Evolutionary conservation across 2,888 invertebrate species (phyloP).

Genomic region (Coleophora deauratella): DNA sequence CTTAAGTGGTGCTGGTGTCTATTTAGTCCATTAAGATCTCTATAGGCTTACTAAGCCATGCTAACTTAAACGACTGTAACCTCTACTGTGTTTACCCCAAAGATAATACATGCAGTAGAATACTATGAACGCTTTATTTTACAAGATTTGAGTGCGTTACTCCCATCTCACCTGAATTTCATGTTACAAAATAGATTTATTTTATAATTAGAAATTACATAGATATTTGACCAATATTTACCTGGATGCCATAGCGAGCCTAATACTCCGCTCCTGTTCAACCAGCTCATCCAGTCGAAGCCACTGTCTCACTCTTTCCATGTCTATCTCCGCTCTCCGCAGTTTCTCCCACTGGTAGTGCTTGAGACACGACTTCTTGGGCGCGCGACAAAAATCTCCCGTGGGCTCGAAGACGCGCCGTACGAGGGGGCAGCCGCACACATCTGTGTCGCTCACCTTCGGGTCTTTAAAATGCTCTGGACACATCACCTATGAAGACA

Average conservation of each 20-base stretch:
- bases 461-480: slow-evolving; percentile 98
- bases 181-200: no score
- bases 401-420: slow-evolving; percentile 87
- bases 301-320: slow-evolving; percentile 95
- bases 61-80: no score
- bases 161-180: no score
- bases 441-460: slow-evolving; percentile 88
- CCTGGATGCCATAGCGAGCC: slow-evolving; percentile 78
- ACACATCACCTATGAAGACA: slow-evolving; percentile 79
- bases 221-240: slow-evolving; percentile 14
- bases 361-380: slow-evolving; percentile 92
- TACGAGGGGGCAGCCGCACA: slow-evolving; percentile 95
- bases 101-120: no score
- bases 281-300: slow-evolving; percentile 93
- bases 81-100: no score
- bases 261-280: slow-evolving; percentile 92
- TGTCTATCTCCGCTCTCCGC: slow-evolving; percentile 93
- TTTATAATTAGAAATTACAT: no score
- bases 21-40: no score
- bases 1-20: no score
- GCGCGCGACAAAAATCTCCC: slow-evolving; percentile 88
- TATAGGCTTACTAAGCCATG: no score
- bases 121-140: no score
- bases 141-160: no score
- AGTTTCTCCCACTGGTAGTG: slow-evolving; percentile 98